A percentile compares a stretch with the other conserved stretches of the same genome.
phyloP scores from a whole-genome alignment of 2,797 vertebrate genomes.

The Acomys russatus region DNA sequence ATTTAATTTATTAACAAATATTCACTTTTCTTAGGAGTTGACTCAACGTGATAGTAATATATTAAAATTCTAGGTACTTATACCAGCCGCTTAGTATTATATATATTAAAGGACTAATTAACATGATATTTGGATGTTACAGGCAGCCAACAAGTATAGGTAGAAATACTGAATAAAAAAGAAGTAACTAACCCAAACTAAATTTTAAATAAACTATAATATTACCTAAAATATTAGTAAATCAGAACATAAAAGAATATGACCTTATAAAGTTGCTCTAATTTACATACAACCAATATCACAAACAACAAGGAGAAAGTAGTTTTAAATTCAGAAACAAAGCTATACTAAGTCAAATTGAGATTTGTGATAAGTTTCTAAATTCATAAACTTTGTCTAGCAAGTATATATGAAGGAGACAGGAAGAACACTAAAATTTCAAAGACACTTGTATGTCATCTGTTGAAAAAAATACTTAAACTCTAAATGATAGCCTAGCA shows the following conservation, averaged over 20 bases:
- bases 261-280: background rate
- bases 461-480: background rate
- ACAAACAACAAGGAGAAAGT: background rate
- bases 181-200: background rate
- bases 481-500: background rate
- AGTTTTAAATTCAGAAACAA: background rate
- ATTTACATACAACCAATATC: background rate
- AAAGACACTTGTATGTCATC: background rate
- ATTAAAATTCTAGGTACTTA: background rate
- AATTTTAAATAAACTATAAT: background rate
- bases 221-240: background rate
- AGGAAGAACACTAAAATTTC: conserved; percentile 13
- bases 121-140: background rate
- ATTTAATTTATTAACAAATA: conserved; percentile 3
- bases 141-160: background rate
- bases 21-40: background rate
- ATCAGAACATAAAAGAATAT: background rate
- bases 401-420: background rate
- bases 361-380: background rate
- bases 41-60: background rate
- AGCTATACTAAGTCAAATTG: background rate
- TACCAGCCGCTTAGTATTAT: background rate
- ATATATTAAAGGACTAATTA: background rate
- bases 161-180: background rate
- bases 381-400: background rate